Evolutionary conservation across 30 jellyfish, hydroid and myxozoan genomes (phyloP), one percentile per base, ranked within the genome.

Genomic region (Aurelia aurita): DNA sequence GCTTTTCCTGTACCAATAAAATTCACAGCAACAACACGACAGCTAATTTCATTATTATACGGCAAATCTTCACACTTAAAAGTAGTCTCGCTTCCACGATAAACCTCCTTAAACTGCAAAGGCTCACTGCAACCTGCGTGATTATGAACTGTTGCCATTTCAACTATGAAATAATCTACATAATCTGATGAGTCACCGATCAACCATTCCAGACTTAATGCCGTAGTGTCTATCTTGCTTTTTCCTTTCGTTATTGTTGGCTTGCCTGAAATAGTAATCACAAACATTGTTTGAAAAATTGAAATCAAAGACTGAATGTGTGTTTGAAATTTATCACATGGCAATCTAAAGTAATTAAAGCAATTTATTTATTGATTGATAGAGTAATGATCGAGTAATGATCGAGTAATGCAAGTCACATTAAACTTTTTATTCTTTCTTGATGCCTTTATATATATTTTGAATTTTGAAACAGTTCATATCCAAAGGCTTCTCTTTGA

Each of bases 1-100:
- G 80, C 82, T 49, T 58, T 61, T 18, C 96, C 60, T 44, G 68
- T 87, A 4, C 96, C 96, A 6, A 44, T 80, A 60, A 23, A 29
- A 69, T 87, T 87, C 23, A 57, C 88, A 22, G 92, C 86, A 25
- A 54, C 44, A 19, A 87, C 75, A 46, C 84, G 67, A 31, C 91
- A 89, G 7, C 61, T 27, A 10, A 87, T 49, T 45, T 77, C 77
- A 16, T 79, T 87, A 80, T 87, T 69, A 60, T 87, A 87, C 1
- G 90, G 80, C 1, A 87, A 77, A 22, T 79, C 61, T n/a, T 77
- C 34, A 18, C 71, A 23, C 44, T 59, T 49, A 62, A 46, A 79
- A 43, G 18, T 19, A 18, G 71, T 87, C 28, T 57, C 53, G 4
- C 54, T 25, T 21, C 96, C 96, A 51, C 82, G 55, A 55, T 34